Percentiles rank a stretch among this genome's conserved stretches.
Conservation (phyloP, 2,113 vertebrate species). For the Erpornis zantholeuca region DNA sequence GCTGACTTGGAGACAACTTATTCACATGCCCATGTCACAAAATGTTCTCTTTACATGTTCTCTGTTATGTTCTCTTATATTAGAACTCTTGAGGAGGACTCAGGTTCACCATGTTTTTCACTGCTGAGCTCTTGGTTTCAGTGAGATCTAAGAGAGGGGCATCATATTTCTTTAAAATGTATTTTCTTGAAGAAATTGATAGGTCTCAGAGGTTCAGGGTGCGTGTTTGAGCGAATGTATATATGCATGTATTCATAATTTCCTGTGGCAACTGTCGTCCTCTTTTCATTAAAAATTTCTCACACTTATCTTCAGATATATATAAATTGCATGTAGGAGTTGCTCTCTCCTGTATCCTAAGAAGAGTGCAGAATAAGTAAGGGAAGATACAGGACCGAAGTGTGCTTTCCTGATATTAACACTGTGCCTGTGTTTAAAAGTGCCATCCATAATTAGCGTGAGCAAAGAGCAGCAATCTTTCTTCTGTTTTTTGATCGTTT, state of each 20-base stretch:
- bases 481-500: background rate
- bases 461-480: background rate
- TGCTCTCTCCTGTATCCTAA: background rate
- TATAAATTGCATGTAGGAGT: constrained; percentile 46
- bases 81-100: background rate
- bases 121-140: background rate
- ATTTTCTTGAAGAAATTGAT: background rate
- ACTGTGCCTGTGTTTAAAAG: background rate
- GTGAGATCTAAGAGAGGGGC: background rate
- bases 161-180: background rate
- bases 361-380: background rate
- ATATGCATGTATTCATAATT: background rate
- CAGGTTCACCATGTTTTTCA: background rate
- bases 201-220: background rate
- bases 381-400: background rate
- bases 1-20: background rate
- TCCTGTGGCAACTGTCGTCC: constrained; percentile 16
- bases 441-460: background rate
- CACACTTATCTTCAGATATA: background rate
- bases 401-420: background rate
- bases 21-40: background rate
- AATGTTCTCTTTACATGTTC: background rate
- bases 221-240: background rate
- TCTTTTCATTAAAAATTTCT: constrained; percentile 44
- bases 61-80: background rate